Conservation (phyloP, 1,140 invertebrate genomes). For the Philopotamus ludificatus region DNA sequence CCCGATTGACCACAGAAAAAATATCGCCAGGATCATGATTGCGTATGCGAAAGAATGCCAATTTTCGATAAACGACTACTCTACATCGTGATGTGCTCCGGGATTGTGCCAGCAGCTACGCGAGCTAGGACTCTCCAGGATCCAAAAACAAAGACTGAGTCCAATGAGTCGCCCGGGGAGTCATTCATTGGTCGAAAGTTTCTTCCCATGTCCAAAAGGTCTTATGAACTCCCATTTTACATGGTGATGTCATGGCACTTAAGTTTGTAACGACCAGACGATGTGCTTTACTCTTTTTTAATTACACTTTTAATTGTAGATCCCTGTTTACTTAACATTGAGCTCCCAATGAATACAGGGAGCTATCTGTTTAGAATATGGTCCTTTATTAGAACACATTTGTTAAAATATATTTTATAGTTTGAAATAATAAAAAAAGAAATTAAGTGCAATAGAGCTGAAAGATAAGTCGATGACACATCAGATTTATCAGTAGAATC, state of each 20-base stretch:
- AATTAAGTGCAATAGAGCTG: too few relatives aligned
- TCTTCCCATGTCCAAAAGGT: slow-evolving; percentile 1
- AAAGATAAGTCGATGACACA: too few relatives aligned
- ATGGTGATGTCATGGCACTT: slow-evolving; percentile 22
- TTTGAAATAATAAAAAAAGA: too few relatives aligned
- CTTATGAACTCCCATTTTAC: background rate
- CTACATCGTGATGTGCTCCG: background rate
- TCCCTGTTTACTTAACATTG: slow-evolving; percentile 16
- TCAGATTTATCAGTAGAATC: too few relatives aligned
- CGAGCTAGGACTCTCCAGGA: background rate
- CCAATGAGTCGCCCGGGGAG: background rate
- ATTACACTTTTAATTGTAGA: slow-evolving; percentile 21
- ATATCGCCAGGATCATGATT: background rate
- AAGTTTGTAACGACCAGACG: background rate
- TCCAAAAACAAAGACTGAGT: slow-evolving; percentile 8
- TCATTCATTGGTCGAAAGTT: background rate
- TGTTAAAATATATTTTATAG: too few relatives aligned
- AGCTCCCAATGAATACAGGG: too few relatives aligned
- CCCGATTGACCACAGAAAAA: background rate
- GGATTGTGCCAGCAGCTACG: background rate
- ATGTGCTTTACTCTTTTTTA: background rate
- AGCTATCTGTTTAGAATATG: too few relatives aligned
- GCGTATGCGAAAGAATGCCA: background rate
- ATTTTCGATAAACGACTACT: background rate
- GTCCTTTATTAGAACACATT: too few relatives aligned